Conservation (phyloP, 92 coral and sea anemone genomes). For the Epizoanthus illoricatus region DNA sequence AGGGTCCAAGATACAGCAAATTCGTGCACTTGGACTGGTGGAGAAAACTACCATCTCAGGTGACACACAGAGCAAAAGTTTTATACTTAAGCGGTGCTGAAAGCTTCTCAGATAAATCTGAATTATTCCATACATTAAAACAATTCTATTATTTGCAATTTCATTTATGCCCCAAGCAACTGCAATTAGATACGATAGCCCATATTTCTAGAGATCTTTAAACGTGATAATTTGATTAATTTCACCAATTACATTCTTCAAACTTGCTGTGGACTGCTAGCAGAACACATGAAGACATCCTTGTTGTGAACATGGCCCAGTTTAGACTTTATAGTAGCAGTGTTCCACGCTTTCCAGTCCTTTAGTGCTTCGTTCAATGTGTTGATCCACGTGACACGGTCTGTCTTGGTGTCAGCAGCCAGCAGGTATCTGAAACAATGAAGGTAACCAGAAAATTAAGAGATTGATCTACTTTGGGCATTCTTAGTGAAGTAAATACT, state of each 20-base stretch:
- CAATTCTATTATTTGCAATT: background rate
- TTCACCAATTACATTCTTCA: background rate
- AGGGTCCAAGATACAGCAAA: no score
- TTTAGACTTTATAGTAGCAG: slow-evolving; percentile 43
- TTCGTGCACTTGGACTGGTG: no score
- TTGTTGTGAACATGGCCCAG: slow-evolving; percentile 59
- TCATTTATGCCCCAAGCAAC: background rate
- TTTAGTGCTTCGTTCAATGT: slow-evolving; percentile 89
- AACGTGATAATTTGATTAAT: background rate
- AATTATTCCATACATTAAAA: background rate
- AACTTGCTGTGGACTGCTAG: slow-evolving; percentile 37
- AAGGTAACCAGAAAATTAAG: background rate
- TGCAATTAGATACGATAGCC: background rate
- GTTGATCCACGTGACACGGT: slow-evolving; percentile 90
- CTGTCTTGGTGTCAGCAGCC: slow-evolving; percentile 92
- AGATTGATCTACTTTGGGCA: background rate
- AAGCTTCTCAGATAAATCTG: no score
- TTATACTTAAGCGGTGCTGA: no score
- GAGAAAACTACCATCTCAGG: no score
- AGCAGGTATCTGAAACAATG: slow-evolving; percentile 70
- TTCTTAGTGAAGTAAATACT: background rate
- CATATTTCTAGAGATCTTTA: background rate
- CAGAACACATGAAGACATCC: slow-evolving; percentile 58
- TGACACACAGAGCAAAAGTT: no score
- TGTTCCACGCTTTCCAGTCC: slow-evolving; percentile 89